These are phyloP conservation scores for Spilosoma lubricipeda DNA, from an alignment of 2,888 invertebrate genomes.

Conservation along the genomic window DNA sequence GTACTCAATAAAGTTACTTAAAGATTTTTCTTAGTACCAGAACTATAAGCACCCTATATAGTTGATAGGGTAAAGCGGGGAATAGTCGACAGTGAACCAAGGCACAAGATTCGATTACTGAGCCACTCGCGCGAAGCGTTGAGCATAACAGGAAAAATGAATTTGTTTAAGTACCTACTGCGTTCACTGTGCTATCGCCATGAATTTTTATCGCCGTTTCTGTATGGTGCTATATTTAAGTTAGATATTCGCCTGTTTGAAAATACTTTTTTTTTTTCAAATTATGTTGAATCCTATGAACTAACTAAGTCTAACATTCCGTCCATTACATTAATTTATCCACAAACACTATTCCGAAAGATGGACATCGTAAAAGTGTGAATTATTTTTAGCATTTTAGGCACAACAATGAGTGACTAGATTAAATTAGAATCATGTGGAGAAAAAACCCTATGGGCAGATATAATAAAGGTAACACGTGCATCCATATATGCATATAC, in stretches of 20 bases:
- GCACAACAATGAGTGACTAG: too few species aligned
- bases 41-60: slow-evolving; percentile 16
- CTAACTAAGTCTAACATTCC: too few species aligned
- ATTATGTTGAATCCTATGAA: not conserved
- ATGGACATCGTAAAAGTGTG: too few species aligned
- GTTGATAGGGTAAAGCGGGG: slow-evolving; percentile 27
- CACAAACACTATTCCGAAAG: not conserved
- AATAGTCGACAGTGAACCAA: slow-evolving; percentile 29
- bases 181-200: slow-evolving; percentile 40
- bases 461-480: too few species aligned
- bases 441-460: too few species aligned
- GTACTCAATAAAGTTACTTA: not conserved
- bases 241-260: not conserved
- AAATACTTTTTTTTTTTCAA: too few species aligned
- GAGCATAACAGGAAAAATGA: slow-evolving; percentile 70
- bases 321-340: too few species aligned
- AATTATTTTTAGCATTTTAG: too few species aligned
- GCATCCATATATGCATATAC: too few species aligned
- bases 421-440: too few species aligned
- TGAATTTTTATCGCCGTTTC: slow-evolving; percentile 47
- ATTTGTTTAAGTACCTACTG: slow-evolving; percentile 59
- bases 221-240: slow-evolving; percentile 4
- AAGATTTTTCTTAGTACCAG: not conserved
- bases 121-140: slow-evolving; percentile 57
- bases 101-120: slow-evolving; percentile 64